A percentile compares a stretch with the other conserved stretches of the same genome.
phyloP scores from a whole-genome alignment of 2,797 vertebrate genomes.

The Hippoglossus hippoglossus region DNA sequence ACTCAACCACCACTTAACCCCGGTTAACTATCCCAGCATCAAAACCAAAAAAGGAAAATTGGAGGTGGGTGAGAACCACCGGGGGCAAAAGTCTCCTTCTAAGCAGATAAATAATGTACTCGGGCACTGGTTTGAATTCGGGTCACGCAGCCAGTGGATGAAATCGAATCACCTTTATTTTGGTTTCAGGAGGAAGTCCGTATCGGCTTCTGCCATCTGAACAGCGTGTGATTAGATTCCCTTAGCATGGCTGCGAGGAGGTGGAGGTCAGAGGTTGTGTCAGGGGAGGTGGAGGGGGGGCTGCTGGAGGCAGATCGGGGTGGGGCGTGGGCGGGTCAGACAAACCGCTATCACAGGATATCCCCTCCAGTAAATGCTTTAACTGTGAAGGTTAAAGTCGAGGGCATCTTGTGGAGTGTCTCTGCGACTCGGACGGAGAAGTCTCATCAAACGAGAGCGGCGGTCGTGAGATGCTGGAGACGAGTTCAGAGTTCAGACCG shows the following conservation, averaged over 20 bases:
- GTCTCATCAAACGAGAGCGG: slow-evolving; percentile 19
- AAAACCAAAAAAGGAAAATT: slow-evolving; percentile 67
- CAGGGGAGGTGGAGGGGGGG: not conserved
- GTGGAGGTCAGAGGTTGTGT: slow-evolving; percentile 59
- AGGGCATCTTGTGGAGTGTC: slow-evolving; percentile 51
- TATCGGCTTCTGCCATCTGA: slow-evolving; percentile 69
- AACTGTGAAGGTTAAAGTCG: slow-evolving; percentile 64
- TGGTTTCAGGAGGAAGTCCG: slow-evolving; percentile 67
- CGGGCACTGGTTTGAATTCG: slow-evolving; percentile 59
- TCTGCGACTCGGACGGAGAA: slow-evolving; percentile 33
- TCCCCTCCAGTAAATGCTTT: slow-evolving; percentile 62
- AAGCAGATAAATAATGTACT: slow-evolving; percentile 81
- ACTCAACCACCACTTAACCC: slow-evolving; percentile 72
- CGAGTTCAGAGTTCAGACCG: not conserved
- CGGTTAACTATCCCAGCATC: slow-evolving; percentile 62
- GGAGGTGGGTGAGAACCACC: slow-evolving; percentile 68
- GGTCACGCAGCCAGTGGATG: slow-evolving; percentile 58
- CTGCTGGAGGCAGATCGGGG: slow-evolving; percentile 1
- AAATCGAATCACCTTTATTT: slow-evolving; percentile 74
- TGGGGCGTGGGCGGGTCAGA: slow-evolving; percentile 27
- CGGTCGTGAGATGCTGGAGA: slow-evolving; percentile 33
- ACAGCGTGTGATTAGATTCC: slow-evolving; percentile 74
- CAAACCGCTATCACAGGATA: slow-evolving; percentile 48
- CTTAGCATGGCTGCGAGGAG: slow-evolving; percentile 42
- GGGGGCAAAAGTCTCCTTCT: slow-evolving; percentile 70